Base-by-base conservation (phyloP, 2,113 vertebrate genomes). In the Pelecanus crispus region DNA sequence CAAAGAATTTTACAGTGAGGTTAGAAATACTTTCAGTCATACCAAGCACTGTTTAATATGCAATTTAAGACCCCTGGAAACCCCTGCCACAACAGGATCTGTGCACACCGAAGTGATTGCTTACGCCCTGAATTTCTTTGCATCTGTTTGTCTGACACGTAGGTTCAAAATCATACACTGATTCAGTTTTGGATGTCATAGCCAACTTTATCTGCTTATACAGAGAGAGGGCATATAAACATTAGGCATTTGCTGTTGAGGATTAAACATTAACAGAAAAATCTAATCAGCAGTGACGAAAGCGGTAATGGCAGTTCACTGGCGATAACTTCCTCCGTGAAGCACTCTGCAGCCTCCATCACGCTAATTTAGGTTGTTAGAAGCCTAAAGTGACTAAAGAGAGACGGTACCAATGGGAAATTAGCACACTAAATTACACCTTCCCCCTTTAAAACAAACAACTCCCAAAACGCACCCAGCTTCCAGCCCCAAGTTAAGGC, bases 201-300 rank as follows among this genome's bases (percentile, higher is more conserved):
- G 73, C 12, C 34, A 63, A 63, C 73, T 91, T 83, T 12, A 77
- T 42, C 62, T 86, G 70, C 67, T 88, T 85, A 34, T 11, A 58
- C 25, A 80, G 22, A 13, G 24, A 85, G 55, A 85, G 56, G 72
- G 36, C 28, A 88, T 32, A 47, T 34, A 91, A 92, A 89, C 66
- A 70, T 49, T 55, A 59, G 9, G 42, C 63, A 44, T 75, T 92
- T 70, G 55, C 84, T 59, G 44, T 8, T 82, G 40, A 90, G 71
- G 89, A 87, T 94, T 94, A 95, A 92, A 91, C 59, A 88, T 73
- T 90, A 97, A 94, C 81, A 34, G 58, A 56, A 94, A 89, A 81
- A 71, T 15, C 4, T 45, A 72, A 82, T 70, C 86, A 66, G 86
- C 77, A 42, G 31, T 87, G 91, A 92, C 17, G 2, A 59, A 86